Percentiles rank a stretch among this genome's conserved stretches.
Evolutionary conservation across 2,888 invertebrate species (phyloP).

Genomic region (Hemicrepidius hirtus): DNA sequence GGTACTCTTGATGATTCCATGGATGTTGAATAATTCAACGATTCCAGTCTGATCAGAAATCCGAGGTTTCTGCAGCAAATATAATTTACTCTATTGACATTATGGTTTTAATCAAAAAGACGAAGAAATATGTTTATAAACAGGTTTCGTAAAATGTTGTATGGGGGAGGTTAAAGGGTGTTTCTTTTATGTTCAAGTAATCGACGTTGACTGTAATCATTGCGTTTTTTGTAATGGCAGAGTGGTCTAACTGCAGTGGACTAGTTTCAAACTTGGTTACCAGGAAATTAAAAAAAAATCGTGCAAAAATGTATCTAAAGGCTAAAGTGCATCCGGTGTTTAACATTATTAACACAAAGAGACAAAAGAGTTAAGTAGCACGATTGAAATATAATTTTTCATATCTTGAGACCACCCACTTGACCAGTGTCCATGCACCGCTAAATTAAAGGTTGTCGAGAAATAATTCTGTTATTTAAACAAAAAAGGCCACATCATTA

Average conservation of each 20-base stretch:
- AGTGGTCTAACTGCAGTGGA: too few relatives aligned
- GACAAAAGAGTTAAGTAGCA: background rate
- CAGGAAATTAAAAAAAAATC: conserved; percentile 8
- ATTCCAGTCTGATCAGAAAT: background rate
- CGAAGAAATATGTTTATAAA: too few relatives aligned
- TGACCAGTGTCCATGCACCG: conserved; percentile 16
- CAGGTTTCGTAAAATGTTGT: too few relatives aligned
- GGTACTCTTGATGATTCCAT: conserved; percentile 14
- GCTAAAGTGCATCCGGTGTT: background rate
- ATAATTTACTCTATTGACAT: background rate
- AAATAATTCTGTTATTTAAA: conserved; percentile 34
- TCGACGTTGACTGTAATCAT: too few relatives aligned
- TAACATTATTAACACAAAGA: background rate
- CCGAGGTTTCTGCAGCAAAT: background rate
- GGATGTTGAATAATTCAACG: conserved; percentile 30
- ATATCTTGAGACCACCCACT: conserved; percentile 35
- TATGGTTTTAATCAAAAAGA: too few relatives aligned
- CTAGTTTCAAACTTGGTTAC: background rate
- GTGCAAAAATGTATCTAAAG: background rate
- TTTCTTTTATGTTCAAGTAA: too few relatives aligned
- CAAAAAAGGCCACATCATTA: conserved; percentile 45
- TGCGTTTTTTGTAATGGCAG: too few relatives aligned
- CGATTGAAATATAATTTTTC: conserved; percentile 25
- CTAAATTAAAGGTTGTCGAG: conserved; percentile 28
- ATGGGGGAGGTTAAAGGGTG: too few relatives aligned